Base-by-base conservation (phyloP, 2,888 invertebrate genomes). In the Metellina segmentata region DNA sequence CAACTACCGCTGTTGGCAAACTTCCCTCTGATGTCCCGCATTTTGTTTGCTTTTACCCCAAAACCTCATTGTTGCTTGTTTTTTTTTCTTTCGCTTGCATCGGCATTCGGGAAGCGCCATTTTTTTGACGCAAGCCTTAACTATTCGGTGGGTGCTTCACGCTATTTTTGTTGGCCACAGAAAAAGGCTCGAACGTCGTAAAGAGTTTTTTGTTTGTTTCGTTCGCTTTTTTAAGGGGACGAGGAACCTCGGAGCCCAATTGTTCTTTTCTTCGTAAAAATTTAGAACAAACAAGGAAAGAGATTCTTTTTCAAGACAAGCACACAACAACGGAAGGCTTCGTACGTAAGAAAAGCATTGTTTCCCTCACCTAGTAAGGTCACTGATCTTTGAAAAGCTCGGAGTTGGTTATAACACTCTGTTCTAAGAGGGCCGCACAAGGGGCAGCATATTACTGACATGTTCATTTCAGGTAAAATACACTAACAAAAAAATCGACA, bases 11-110 rank as follows among this genome's bases (percentile, higher is more conserved):
- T 13, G 13, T 49, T 79, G 79, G 79, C 79, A 79, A 70, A n/a
- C 51, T 51, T 83, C 71, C 82, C 72, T 72, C n/a, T 81, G n/a
- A 19, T 81, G 34, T 11, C 48, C 16, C 72, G 49, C n/a, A 19
- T n/a, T 34, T 69, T 2, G 8, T 72, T 82, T 82, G 19, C n/a
- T 34, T 20, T 34, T 34, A 16, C 19, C 5, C 51, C 52, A 51
- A 51, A 52, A 71, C 82, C n/a, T 74, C 16, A 48, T 75, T 75
- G 52, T 49, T 52, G 48, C 34, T 85, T 72, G 61, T 85, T 75
- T 74, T 85, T 75, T 74, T 16, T 52, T 72, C n/a, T 34, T 51
- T 52, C 19, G 61, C 74, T 53, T 75, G 71, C 72, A 61, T 34
- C 34, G 1, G 34, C 34, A 34, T 34, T 34, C 61, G 61, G 16